Conservation (phyloP, 2,888 invertebrate species). For the Nephrotoma flavescens region DNA sequence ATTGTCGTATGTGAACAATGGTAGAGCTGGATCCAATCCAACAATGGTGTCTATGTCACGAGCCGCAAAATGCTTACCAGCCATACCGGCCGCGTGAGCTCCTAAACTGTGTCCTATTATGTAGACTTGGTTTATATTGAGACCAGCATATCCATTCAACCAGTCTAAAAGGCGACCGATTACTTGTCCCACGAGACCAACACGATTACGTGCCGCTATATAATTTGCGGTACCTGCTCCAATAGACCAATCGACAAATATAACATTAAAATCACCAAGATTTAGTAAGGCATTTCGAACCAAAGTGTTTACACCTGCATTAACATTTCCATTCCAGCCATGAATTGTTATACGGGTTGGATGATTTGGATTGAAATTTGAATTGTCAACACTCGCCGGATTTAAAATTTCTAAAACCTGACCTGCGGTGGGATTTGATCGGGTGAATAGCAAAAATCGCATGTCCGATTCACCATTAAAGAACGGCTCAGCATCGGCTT, state of each 20-base stretch:
- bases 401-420: conserved; percentile 12
- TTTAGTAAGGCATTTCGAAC: conserved; percentile 33
- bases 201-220: conserved; percentile 35
- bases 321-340: conserved; percentile 20
- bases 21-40: background rate
- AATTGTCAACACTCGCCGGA: conserved; percentile 8
- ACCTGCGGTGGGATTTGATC: conserved; percentile 12
- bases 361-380: conserved; percentile 15
- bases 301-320: background rate
- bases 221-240: conserved; percentile 41
- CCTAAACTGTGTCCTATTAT: conserved; percentile 42
- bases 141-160: conserved; percentile 14
- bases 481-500: background rate
- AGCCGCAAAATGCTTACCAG: conserved; percentile 37
- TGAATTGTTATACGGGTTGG: conserved; percentile 13
- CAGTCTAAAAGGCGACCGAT: background rate
- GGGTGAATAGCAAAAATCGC: conserved; percentile 30
- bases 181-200: conserved; percentile 18
- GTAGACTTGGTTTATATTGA: conserved; percentile 34
- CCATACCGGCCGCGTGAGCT: conserved; percentile 40
- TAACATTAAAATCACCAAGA: conserved; percentile 40
- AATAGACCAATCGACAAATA: conserved; percentile 44
- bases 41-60: conserved; percentile 25
- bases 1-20: background rate
- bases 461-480: conserved; percentile 20